These are phyloP conservation scores for Digitonthophagus gazella DNA, from an alignment of 2,888 invertebrate genomes.

Conservation along the genomic window DNA sequence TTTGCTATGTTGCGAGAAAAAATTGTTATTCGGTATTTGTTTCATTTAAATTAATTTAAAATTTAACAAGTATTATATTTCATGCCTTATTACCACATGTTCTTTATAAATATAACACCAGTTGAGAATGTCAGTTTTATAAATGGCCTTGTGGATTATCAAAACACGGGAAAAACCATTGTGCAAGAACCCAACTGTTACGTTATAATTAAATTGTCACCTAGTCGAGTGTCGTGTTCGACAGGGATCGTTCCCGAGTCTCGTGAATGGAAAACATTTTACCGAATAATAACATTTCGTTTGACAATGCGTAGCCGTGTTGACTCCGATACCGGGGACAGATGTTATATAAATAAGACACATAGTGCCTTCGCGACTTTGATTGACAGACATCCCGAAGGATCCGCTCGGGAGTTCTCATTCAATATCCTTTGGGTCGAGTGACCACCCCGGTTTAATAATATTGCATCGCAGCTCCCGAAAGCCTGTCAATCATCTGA, in stretches of 20 bases:
- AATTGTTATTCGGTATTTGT: too few species aligned
- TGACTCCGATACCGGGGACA: conserved; percentile 42
- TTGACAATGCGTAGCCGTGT: conserved; percentile 16
- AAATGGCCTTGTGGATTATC: background rate
- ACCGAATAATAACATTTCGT: conserved; percentile 11
- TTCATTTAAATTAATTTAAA: too few species aligned
- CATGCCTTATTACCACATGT: too few species aligned
- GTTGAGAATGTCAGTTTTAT: too few species aligned
- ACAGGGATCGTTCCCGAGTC: background rate
- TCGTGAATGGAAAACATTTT: conserved; percentile 13
- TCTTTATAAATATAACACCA: background rate
- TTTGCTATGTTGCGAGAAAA: too few species aligned
- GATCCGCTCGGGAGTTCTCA: conserved; percentile 37
- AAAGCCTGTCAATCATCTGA: conserved; percentile 32
- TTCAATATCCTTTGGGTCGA: conserved; percentile 38
- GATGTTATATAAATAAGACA: conserved; percentile 45
- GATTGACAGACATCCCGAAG: conserved; percentile 50
- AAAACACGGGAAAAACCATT: background rate
- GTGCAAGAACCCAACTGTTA: background rate
- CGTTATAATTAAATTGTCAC: conserved; percentile 15
- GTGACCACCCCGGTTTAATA: conserved; percentile 16
- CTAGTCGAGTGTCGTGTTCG: conserved; percentile 6
- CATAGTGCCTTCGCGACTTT: conserved; percentile 39
- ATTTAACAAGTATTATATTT: too few species aligned
- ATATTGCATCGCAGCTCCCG: conserved; percentile 3